These are phyloP conservation scores for Drosophila limbata DNA, from an alignment of 2,888 invertebrate genomes.

Conservation along the genomic window DNA sequence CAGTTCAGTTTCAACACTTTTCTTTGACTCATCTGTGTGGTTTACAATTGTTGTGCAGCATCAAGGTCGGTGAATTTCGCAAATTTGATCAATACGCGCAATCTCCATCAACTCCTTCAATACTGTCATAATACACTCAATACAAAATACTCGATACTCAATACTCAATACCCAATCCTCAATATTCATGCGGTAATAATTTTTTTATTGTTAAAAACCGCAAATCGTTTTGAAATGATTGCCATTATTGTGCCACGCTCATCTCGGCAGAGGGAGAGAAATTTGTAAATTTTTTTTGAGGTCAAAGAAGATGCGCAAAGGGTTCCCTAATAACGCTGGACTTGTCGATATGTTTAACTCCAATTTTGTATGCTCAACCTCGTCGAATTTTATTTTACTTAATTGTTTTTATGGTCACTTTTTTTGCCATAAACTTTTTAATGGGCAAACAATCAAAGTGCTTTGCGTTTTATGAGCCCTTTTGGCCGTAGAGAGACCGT, in stretches of 20 bases:
- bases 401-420: slow-evolving; percentile 72
- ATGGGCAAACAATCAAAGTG: slow-evolving; percentile 62
- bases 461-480: slow-evolving; percentile 67
- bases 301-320: slow-evolving; percentile 23
- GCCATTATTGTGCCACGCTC: slow-evolving; percentile 27
- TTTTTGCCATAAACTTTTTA: slow-evolving; percentile 67
- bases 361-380: background rate
- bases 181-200: slow-evolving; percentile 30
- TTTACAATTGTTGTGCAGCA: background rate
- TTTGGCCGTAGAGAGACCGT: slow-evolving; percentile 17
- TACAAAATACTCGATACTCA: slow-evolving; percentile 6
- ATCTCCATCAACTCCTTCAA: slow-evolving; percentile 9
- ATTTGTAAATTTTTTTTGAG: slow-evolving; percentile 22
- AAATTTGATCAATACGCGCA: slow-evolving; percentile 31
- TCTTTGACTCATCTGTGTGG: background rate
- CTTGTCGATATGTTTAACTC: slow-evolving; percentile 16
- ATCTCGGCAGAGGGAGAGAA: background rate
- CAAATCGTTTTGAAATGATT: slow-evolving; percentile 57
- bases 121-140: slow-evolving; percentile 31
- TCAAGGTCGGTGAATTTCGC: slow-evolving; percentile 20
- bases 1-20: background rate
- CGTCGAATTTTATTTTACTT: slow-evolving; percentile 53
- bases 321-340: slow-evolving; percentile 18
- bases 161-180: slow-evolving; percentile 10
- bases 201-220: slow-evolving; percentile 53